Evolutionary conservation across 2,888 invertebrate genomes (phyloP), one percentile per base, ranked within the genome.

Genomic region (Athalia circularis): DNA sequence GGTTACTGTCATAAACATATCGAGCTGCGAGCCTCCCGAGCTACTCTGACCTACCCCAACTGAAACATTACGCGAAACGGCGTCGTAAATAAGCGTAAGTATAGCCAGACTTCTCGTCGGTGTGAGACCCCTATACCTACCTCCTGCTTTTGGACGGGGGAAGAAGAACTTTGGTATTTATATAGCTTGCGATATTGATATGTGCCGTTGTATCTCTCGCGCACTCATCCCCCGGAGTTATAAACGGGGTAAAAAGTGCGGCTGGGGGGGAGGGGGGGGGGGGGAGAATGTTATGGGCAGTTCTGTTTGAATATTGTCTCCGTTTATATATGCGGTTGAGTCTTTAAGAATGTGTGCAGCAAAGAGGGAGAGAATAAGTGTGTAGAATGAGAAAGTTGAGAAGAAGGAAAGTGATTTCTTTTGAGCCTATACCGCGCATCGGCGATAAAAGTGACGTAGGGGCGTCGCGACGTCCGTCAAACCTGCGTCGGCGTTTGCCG

Each of bases 391-490:
- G 15, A n/a, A 43, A 7, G 11, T 15, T n/a, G 61, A 74, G 61
- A 48, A n/a, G 62, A 45, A 68, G 62, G 48, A 70, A 72, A 77
- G 68, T 77, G 77, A 77, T 77, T 77, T 78, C 75, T 78, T 65
- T 78, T 86, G 74, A 77, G 86, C 47, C 29, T 29, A 29, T 29
- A 29, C 29, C 29, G 29, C 29, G 85, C 82, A 85, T 83, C 82
- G 83, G 86, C 85, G 87, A 88, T 88, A 87, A 88, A 86, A 84
- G 86, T 87, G 87, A 87, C 87, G 86, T 85, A 88, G 89, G 29
- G 89, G 89, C 89, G 89, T 89, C 90, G 87, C 88, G 87, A 89
- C 89, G 89, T 89, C 87, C 89, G 88, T 90, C 90, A 90, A 11
- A 88, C 85, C 87, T 82, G 84, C 85, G 82, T 80, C 81, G 81